Base-by-base conservation (phyloP, 2,113 vertebrate genomes). In the Tragelaphus buxtoni region DNA sequence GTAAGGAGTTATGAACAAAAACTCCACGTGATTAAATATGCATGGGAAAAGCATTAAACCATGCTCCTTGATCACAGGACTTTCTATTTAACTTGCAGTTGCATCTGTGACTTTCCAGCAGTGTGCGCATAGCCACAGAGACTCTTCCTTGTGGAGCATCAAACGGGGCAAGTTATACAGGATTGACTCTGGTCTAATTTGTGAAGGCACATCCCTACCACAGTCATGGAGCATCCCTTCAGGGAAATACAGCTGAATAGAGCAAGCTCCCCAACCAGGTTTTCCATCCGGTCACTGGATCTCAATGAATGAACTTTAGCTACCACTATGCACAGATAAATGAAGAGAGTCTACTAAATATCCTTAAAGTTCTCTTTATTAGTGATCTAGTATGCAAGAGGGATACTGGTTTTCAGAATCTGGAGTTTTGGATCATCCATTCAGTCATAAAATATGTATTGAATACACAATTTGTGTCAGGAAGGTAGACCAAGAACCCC, bases 341-440 rank as follows among this genome's bases (percentile, higher is more conserved):
- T 11, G 14, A 42, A 11, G 24, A 84, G 39, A 35, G 16, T 80
- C 89, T 80, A 30, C n/a, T 58, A 83, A 39, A 80, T 12, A 17
- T 9, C 69, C 81, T 72, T 53, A 4, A 18, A 42, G 51, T 82
- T 65, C 11, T 81, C 49, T 35, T 65, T 80, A 28, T 42, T 88
- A 61, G 60, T n/a, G 17, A 79, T 55, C 45, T 63, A 35, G 12
- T 24, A 49, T 12, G 1, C 51, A 81, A 49, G 26, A 77, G 7
- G 17, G 16, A 39, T 47, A 18, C 3, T 86, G 55, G 28, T 96
- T 94, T 94, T 95, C 20, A 42, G 22, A 95, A 76, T 79, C n/a
- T 61, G 32, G 69, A 55, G 55, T 84, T 80, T 92, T 61, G 60
- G 5, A 7, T 74, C 20, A 58, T 95, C 83, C 65, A 65, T 5